Evolutionary conservation across 1,140 invertebrate genomes (phyloP).

Genomic region (Drosophila navojoa): DNA sequence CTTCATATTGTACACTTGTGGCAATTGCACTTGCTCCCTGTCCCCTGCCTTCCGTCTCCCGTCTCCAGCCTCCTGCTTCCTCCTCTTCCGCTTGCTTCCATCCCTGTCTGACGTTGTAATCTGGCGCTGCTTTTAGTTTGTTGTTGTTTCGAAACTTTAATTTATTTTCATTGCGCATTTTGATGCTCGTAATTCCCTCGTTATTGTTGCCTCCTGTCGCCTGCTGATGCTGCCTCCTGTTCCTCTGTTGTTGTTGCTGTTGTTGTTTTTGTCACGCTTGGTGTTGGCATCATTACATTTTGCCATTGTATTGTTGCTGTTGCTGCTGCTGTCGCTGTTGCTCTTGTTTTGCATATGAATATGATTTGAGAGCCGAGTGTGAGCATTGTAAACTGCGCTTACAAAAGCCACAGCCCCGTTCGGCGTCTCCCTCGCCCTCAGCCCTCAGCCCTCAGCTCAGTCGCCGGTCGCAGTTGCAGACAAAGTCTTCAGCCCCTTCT

Average conservation of each 20-base stretch:
- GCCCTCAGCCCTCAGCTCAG: slow-evolving; percentile 1
- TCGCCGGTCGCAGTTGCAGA: slow-evolving; percentile 3
- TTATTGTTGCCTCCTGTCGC: slow-evolving; percentile 77
- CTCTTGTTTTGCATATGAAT: slow-evolving; percentile 76
- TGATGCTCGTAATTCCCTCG: slow-evolving; percentile 81
- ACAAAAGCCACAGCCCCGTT: slow-evolving; percentile 59
- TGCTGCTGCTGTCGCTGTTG: slow-evolving; percentile 27
- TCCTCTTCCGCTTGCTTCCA: neutral
- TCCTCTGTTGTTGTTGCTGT: slow-evolving; percentile 19
- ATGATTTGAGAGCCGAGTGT: slow-evolving; percentile 60
- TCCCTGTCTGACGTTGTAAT: neutral
- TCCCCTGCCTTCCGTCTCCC: slow-evolving; percentile 6
- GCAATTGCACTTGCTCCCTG: slow-evolving; percentile 43
- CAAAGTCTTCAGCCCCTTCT: slow-evolving; percentile 6
- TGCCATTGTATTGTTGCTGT: slow-evolving; percentile 51
- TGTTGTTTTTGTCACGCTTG: slow-evolving; percentile 66
- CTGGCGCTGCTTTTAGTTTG: slow-evolving; percentile 19
- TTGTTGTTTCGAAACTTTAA: slow-evolving; percentile 78
- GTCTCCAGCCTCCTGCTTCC: neutral
- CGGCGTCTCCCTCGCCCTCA: slow-evolving; percentile 18
- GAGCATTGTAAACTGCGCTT: slow-evolving; percentile 61
- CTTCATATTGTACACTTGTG: slow-evolving; percentile 41
- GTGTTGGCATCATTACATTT: slow-evolving; percentile 77
- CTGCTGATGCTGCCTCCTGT: slow-evolving; percentile 27
- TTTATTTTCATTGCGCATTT: slow-evolving; percentile 83